Evolutionary conservation across 2,888 invertebrate species (phyloP).

Genomic region (Cephus spinipes): DNA sequence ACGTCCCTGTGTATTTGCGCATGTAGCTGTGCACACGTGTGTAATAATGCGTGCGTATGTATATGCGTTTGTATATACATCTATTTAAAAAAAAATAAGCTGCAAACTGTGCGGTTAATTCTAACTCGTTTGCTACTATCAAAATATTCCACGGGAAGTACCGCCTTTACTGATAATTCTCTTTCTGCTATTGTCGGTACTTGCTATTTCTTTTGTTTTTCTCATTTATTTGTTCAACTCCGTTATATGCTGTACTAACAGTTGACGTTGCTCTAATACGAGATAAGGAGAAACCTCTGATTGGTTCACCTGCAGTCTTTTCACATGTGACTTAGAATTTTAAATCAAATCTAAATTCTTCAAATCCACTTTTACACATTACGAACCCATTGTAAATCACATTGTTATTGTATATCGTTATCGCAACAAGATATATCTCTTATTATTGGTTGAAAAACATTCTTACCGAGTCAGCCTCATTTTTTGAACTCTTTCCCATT

Average conservation of each 20-base stretch:
- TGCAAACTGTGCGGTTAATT: neutral
- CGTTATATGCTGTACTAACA: neutral
- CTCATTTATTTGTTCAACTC: neutral
- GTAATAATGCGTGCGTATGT: neutral
- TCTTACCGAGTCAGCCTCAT: no score
- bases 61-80: neutral
- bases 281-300: neutral
- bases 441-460: no score
- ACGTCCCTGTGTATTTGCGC: neutral
- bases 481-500: no score
- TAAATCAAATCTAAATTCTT: neutral
- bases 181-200: neutral
- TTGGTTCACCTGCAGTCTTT: neutral
- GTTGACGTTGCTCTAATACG: neutral
- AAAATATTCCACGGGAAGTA: neutral
- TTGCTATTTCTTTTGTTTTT: neutral
- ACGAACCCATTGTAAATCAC: neutral
- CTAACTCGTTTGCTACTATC: neutral
- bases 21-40: neutral
- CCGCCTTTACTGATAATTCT: neutral
- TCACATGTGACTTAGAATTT: neutral
- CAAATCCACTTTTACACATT: no score
- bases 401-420: neutral
- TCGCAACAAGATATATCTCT: neutral
- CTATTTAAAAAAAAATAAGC: neutral